Percentiles rank a stretch among this genome's conserved stretches.
phyloP scores from a whole-genome alignment of 2,113 vertebrate species.

The Muntiacus reevesi region DNA sequence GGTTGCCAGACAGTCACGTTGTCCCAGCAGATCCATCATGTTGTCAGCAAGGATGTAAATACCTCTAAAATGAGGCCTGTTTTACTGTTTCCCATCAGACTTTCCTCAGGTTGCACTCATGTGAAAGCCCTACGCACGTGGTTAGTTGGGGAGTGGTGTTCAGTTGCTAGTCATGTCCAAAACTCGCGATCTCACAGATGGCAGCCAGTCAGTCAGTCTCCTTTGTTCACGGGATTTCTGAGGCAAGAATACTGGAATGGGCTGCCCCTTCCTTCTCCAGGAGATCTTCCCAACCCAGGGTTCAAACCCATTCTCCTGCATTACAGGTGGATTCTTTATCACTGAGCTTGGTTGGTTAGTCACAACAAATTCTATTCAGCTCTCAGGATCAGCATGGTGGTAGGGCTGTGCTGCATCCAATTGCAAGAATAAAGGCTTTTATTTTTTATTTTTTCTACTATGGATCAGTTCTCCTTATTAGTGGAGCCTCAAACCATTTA shows the following conservation, averaged over 20 bases:
- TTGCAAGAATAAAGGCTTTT: background rate
- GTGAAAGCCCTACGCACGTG: background rate
- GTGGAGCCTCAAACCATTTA: background rate
- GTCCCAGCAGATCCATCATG: background rate
- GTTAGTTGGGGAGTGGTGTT: background rate
- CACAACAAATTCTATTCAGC: background rate
- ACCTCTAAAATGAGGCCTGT: background rate
- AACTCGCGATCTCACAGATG: rapidly evolving
- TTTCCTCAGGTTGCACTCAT: background rate
- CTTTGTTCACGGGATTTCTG: background rate
- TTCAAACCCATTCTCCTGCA: background rate
- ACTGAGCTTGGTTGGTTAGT: background rate
- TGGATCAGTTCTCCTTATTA: background rate
- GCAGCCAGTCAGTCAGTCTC: background rate
- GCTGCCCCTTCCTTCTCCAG: background rate
- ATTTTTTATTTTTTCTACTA: background rate
- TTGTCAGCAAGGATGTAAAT: background rate
- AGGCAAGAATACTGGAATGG: background rate
- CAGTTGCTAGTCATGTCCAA: background rate
- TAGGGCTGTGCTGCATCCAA: background rate
- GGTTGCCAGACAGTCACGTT: background rate
- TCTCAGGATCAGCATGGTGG: background rate
- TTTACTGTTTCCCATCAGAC: background rate
- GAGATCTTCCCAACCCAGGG: background rate
- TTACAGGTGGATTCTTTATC: background rate